Evolutionary conservation across 2,888 invertebrate species (phyloP), one percentile per base, ranked within the genome.

Genomic region (Limnephilus auricula): DNA sequence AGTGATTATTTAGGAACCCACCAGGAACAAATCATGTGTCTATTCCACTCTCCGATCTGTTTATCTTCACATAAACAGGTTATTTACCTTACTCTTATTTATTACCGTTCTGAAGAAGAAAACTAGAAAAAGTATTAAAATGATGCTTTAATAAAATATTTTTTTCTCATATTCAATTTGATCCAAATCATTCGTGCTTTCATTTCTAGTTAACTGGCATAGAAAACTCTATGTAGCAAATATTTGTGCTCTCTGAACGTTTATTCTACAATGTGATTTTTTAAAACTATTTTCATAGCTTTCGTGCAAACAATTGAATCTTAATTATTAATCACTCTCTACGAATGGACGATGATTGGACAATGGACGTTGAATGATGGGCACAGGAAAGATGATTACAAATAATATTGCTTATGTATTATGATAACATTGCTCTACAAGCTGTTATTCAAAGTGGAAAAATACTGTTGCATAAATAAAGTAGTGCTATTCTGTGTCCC

Each of bases 61-160:
- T 45, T 30, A 13, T 31, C 86, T 65, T 50, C 86, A 86, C 86
- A 86, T 86, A 86, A 86, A 86, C 86, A 40, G 85, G 5, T n/a
- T 32, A 50, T 50, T 50, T 50, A 50, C 65, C 25, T 25, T 65
- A 65, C 65, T 25, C 25, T 65, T 65, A 65, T 65, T 65, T n/a
- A 65, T n/a, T 65, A 65, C 65, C 65, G 65, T 25, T n/a, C 9
- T 65, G 65, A 65, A 65, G 65, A 65, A 65, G 25, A 50, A 18
- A 50, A 65, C 65, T 65, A 65, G 65, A 65, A 65, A 65, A 65
- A 65, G 65, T 65, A 65, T 65, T 65, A 65, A 65, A 65, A 65
- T n/a, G 6, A n/a, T 65, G 9, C 65, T 65, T 65, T 65, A 65
- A n/a, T 65, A 65, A 65, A 65, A 18, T 65, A 25, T n/a, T 4